A percentile compares a stretch with the other conserved stretches of the same genome.
phyloP scores from a whole-genome alignment of 2,888 invertebrate species.

The Phania funesta region DNA sequence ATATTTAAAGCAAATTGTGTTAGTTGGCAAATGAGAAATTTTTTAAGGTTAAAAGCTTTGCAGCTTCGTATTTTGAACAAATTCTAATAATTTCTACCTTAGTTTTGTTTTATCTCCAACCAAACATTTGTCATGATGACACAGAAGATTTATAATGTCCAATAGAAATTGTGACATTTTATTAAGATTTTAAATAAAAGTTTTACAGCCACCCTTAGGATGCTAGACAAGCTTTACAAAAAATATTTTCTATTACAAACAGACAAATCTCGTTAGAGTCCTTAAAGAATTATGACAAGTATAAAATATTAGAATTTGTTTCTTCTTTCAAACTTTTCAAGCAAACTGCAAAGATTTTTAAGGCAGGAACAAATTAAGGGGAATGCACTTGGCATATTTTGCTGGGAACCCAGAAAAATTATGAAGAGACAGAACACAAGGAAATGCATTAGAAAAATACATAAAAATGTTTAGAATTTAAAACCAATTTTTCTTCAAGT shows the following conservation, averaged over 20 bases:
- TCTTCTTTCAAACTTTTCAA: not conserved
- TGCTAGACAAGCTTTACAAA: slow-evolving; percentile 15
- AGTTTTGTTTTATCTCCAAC: slow-evolving; percentile 18
- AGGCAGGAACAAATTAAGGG: too few relatives aligned
- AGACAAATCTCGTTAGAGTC: slow-evolving; percentile 33
- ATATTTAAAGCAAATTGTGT: too few relatives aligned
- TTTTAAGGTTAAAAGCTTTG: not conserved
- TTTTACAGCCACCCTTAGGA: not conserved
- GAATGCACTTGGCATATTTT: too few relatives aligned
- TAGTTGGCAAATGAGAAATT: not conserved
- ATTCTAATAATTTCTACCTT: not conserved
- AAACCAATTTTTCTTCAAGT: too few relatives aligned
- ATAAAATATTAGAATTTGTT: not conserved
- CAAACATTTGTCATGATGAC: slow-evolving; percentile 36
- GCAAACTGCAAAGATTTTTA: slow-evolving; percentile 36
- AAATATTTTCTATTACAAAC: slow-evolving; percentile 7
- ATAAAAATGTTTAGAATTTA: too few relatives aligned
- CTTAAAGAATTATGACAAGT: slow-evolving; percentile 45
- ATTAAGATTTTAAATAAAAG: not conserved
- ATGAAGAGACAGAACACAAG: too few relatives aligned
- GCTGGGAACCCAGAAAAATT: too few relatives aligned
- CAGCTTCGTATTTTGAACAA: not conserved
- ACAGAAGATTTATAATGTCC: slow-evolving; percentile 7
- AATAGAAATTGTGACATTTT: slow-evolving; percentile 47
- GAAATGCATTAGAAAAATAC: too few relatives aligned